phyloP scores from a whole-genome alignment of 2,797 vertebrate species.

The Smutsia gigantea region DNA sequence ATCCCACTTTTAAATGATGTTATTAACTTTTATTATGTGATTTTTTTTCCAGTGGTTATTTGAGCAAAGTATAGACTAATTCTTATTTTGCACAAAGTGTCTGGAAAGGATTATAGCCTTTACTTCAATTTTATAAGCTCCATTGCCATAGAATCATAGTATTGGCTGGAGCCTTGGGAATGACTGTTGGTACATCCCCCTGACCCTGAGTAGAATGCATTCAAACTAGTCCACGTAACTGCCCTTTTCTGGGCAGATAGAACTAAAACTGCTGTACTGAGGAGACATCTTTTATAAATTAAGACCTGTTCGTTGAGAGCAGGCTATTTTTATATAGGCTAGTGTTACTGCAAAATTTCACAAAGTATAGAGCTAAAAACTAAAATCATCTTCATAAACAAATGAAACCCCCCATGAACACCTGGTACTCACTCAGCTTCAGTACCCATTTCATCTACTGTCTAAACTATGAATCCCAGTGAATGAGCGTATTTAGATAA shows the following conservation, averaged over 20 bases:
- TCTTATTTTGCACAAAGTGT: slow-evolving; percentile 37
- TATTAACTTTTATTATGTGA: slow-evolving; percentile 30
- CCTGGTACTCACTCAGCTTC: not conserved
- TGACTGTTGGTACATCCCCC: not conserved
- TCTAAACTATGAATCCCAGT: not conserved
- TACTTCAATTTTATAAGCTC: slow-evolving; percentile 25
- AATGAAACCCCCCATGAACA: not conserved
- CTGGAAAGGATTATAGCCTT: not conserved
- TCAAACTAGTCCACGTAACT: not conserved
- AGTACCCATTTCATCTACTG: not conserved
- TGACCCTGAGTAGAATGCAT: not conserved
- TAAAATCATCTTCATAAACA: not conserved
- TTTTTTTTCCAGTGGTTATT: not conserved
- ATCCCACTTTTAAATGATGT: not conserved
- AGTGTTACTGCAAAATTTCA: not conserved
- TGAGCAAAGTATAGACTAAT: slow-evolving; percentile 14
- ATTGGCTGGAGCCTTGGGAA: not conserved
- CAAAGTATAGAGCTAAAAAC: not conserved
- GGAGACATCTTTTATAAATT: not conserved
- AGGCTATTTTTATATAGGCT: not conserved
- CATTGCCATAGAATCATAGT: not conserved
- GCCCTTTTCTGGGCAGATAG: not conserved
- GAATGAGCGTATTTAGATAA: not conserved
- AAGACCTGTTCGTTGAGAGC: not conserved
- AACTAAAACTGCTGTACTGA: not conserved